Evolutionary conservation across 2,797 vertebrate genomes (phyloP), one percentile per base, ranked within the genome.

Genomic region (Malurus leucopterus): DNA sequence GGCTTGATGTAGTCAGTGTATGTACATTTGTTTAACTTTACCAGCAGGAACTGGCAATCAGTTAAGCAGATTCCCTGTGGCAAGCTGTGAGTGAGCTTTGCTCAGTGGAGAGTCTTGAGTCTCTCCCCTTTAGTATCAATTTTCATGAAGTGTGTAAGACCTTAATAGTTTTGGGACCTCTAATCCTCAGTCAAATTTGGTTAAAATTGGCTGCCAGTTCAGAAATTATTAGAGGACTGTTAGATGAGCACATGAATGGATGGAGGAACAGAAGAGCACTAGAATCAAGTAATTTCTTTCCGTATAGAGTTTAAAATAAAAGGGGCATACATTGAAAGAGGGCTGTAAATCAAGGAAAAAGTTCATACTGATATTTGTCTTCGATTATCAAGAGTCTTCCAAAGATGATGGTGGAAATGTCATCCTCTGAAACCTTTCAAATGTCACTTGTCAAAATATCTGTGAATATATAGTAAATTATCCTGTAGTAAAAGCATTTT

Each of bases 171-270:
- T 73, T 81, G 93, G 72, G 92, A 93, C 91, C 44, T 88, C 73
- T 72, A 93, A 95, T 93, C 44, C 91, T 95, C 93, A 93, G 76
- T 90, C 82, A 93, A 86, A 93, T 94, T 88, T 95, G 70, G 55
- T 24, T 88, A 79, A 93, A 94, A 94, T 90, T 93, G 91, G 76
- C 76, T 81, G 84, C 59, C 44, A 84, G 58, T 80, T 89, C 55
- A 89, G 70, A 87, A 92, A 91, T 87, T 90, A 83, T 63, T 90
- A 83, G 38, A 93, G 59, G 58, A 67, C 24, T 62, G 49, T 49
- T 65, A 69, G n/a, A 80, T 6, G 13, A 80, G 59, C 72, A 86
- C 34, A 24, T 72, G 69, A 67, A 93, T 46, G 44, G 67, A 58
- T 20, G 40, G 30, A 90, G 65, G 34, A 92, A 78, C 51, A 84